Conservation (phyloP, 2,797 vertebrate genomes). For the Eulemur coronatus region DNA sequence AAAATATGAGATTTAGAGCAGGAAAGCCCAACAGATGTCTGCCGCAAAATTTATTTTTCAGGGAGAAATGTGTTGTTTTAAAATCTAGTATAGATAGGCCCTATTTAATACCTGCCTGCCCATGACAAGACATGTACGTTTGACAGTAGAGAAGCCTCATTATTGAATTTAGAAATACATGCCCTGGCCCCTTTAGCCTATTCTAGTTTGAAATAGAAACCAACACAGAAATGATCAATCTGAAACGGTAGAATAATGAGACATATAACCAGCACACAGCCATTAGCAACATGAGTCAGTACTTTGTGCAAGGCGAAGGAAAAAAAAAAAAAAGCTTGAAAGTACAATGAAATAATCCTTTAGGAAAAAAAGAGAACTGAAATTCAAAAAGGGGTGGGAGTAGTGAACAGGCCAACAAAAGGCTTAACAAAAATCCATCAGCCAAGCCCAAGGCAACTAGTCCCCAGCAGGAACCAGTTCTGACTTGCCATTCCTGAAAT, state of each 20-base stretch:
- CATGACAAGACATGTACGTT: neutral
- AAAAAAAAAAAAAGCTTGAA: neutral
- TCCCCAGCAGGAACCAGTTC: neutral
- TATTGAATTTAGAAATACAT: constrained; percentile 9
- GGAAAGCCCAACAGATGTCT: neutral
- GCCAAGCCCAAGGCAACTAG: neutral
- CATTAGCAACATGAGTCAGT: constrained; percentile 54
- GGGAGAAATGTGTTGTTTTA: neutral
- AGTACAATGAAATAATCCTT: constrained; percentile 59
- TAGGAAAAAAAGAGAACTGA: neutral
- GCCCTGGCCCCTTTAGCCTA: neutral
- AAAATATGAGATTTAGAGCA: neutral
- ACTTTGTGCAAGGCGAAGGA: neutral
- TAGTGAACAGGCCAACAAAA: neutral
- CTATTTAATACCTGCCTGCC: neutral
- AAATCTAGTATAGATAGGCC: neutral
- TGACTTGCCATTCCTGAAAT: constrained; percentile 73
- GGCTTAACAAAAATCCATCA: neutral
- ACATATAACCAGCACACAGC: neutral
- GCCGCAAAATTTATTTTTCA: neutral
- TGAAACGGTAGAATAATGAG: neutral
- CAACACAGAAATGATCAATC: constrained; percentile 33
- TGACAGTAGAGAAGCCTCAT: neutral
- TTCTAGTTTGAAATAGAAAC: constrained; percentile 55
- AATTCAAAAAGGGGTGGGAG: neutral